Evolutionary conservation across 1,140 invertebrate genomes (phyloP).

Genomic region (Bombus picipes): DNA sequence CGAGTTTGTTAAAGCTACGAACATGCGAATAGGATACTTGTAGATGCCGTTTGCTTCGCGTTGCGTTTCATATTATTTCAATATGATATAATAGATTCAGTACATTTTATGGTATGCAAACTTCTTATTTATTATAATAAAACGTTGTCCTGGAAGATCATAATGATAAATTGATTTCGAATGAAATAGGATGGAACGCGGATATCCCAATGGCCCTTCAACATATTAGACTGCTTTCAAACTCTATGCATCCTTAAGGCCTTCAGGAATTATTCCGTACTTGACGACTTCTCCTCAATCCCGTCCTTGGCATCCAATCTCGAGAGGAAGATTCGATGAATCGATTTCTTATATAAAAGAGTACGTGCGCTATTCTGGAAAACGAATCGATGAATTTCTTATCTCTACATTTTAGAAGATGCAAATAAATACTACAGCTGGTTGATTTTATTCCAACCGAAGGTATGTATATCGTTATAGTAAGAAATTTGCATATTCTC

Average conservation of each 20-base stretch:
- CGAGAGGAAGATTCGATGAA: constrained; percentile 28
- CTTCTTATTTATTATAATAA: background rate
- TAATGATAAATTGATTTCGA: constrained; percentile 30
- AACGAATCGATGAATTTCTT: background rate
- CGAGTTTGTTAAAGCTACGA: background rate
- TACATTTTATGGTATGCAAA: background rate
- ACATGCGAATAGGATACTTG: background rate
- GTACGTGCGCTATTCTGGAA: background rate
- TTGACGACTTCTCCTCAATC: constrained; percentile 21
- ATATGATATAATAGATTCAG: background rate
- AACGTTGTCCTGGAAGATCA: background rate
- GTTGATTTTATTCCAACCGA: background rate
- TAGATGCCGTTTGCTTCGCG: background rate
- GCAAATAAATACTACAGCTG: background rate
- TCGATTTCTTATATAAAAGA: constrained; percentile 32
- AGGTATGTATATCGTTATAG: background rate
- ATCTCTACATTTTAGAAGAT: background rate
- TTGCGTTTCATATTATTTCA: background rate
- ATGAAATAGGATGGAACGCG: constrained; percentile 9
- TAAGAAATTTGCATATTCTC: background rate
- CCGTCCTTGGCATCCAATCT: constrained; percentile 28
- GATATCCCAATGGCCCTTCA: constrained; percentile 33
- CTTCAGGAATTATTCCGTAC: constrained; percentile 53
- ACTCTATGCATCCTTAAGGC: constrained; percentile 62
- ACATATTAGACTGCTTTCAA: constrained; percentile 53